phyloP scores from a whole-genome alignment of 2,888 invertebrate genomes.

The Hedya salicella region DNA sequence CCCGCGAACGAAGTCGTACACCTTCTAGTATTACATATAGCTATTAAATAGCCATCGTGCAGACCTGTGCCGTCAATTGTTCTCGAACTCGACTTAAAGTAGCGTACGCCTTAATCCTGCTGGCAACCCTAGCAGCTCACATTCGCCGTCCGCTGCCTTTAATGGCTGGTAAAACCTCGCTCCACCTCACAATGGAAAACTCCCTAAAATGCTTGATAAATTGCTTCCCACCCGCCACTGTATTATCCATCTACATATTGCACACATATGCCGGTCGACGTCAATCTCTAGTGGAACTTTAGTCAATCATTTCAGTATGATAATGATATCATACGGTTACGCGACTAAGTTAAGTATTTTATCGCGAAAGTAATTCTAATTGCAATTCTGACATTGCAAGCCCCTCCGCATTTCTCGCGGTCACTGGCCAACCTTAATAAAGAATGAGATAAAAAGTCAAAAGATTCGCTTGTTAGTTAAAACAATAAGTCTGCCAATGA shows the following conservation, averaged over 20 bases:
- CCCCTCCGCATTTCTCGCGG: not conserved
- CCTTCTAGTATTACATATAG: too few species aligned
- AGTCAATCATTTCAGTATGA: slow-evolving; percentile 26
- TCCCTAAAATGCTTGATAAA: slow-evolving; percentile 68
- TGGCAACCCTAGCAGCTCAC: slow-evolving; percentile 38
- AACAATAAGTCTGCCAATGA: too few species aligned
- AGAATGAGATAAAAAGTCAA: not conserved
- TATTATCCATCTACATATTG: slow-evolving; percentile 58
- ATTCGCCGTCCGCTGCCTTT: slow-evolving; percentile 50
- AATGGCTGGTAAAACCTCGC: slow-evolving; percentile 72
- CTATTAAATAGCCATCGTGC: not conserved
- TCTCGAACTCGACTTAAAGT: slow-evolving; percentile 33
- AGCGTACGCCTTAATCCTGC: slow-evolving; percentile 37
- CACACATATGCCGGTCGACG: slow-evolving; percentile 31
- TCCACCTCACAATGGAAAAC: slow-evolving; percentile 64
- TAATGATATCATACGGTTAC: not conserved
- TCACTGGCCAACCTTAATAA: not conserved
- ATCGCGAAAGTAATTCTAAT: not conserved
- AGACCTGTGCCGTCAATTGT: slow-evolving; percentile 30
- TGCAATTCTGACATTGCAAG: not conserved
- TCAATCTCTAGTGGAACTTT: slow-evolving; percentile 21
- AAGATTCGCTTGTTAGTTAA: not conserved
- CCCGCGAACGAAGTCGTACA: too few species aligned
- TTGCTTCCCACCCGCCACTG: slow-evolving; percentile 57
- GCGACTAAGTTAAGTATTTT: not conserved